Percentiles rank a stretch among this genome's conserved stretches.
Conservation (phyloP, 35 echinoderm and acorn worm genomes). For the Acanthaster planci region DNA sequence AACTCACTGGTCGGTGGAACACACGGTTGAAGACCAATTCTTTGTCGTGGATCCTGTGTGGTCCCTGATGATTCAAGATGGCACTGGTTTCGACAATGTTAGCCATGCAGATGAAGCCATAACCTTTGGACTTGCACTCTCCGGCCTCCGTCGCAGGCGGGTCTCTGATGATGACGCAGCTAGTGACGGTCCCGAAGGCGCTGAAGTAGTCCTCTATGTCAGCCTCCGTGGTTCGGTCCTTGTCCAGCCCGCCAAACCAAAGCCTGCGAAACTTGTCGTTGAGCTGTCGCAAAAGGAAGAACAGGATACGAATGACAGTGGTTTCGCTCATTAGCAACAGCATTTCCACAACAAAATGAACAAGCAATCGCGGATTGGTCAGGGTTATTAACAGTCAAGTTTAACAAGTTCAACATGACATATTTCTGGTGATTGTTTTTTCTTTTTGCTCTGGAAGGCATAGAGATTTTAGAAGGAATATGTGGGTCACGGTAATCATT, state of each 20-base stretch:
- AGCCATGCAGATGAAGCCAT: neutral
- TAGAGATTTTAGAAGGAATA: too few relatives aligned
- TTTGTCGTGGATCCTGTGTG: neutral
- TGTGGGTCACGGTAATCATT: too few relatives aligned
- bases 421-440: too few relatives aligned
- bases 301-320: too few relatives aligned
- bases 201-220: neutral
- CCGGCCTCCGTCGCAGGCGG: neutral
- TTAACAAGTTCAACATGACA: too few relatives aligned
- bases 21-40: neutral
- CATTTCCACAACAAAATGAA: too few relatives aligned
- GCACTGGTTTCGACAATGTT: neutral
- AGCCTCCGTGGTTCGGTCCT: neutral
- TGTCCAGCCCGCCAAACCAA: slow-evolving; percentile 15
- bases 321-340: too few relatives aligned
- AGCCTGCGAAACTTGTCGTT: neutral
- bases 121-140: slow-evolving; percentile 10
- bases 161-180: neutral
- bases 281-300: neutral
- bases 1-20: neutral
- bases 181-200: neutral
- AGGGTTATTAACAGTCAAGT: too few relatives aligned
- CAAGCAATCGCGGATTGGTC: too few relatives aligned
- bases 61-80: neutral
- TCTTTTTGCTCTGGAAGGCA: too few relatives aligned